These are phyloP conservation scores for Orthosia incerta DNA, from an alignment of 2,888 invertebrate genomes.

Conservation along the genomic window DNA sequence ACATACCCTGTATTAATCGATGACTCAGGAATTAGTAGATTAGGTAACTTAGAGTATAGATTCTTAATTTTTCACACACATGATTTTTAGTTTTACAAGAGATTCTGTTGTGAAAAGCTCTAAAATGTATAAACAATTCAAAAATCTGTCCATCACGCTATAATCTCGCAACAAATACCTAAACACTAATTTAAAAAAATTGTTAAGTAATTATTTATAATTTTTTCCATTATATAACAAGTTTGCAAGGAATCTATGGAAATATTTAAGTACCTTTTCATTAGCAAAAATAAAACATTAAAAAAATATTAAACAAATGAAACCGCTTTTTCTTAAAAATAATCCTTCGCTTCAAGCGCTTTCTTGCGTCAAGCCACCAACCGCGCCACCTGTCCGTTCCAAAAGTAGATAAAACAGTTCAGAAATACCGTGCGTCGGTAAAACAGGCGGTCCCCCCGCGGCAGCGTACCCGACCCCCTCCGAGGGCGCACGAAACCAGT, in stretches of 20 bases:
- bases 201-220: no score
- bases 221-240: no score
- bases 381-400: constrained; percentile 84
- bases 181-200: no score
- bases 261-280: background rate
- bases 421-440: constrained; percentile 70
- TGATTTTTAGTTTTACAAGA: background rate
- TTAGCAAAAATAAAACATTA: background rate
- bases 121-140: no score
- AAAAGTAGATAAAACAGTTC: constrained; percentile 74
- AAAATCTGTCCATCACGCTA: no score
- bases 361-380: constrained; percentile 46
- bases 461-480: constrained; percentile 74
- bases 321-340: constrained; percentile 17
- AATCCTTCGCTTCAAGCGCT: constrained; percentile 66
- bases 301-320: background rate
- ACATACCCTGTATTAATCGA: background rate
- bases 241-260: background rate
- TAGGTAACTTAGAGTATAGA: no score
- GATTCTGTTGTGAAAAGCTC: background rate
- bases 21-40: background rate
- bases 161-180: no score
- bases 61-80: no score
- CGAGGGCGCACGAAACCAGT: constrained; percentile 82
- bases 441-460: constrained; percentile 75